Conservation (phyloP, 2,113 vertebrate species). For the Hypanus sabinus region DNA sequence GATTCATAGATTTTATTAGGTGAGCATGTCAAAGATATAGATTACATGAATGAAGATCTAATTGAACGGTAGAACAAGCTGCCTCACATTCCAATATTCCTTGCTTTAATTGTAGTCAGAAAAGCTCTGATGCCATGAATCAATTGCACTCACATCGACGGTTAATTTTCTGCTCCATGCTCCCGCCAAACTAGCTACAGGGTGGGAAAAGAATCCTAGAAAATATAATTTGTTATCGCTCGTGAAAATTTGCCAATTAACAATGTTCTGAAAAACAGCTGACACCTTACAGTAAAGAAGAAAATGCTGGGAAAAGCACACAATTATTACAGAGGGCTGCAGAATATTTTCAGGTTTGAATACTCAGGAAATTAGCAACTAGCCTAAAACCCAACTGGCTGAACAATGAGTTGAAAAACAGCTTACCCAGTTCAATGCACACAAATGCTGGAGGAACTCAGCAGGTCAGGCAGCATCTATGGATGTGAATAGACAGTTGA, state of each 20-base stretch:
- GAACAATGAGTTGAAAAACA: neutral
- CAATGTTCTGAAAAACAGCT: neutral
- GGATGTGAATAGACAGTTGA: too few species aligned
- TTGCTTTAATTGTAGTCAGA: neutral
- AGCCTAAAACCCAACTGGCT: neutral
- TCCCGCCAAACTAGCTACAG: neutral
- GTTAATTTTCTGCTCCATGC: neutral
- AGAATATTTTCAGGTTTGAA: neutral
- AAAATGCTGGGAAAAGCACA: neutral
- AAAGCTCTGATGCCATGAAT: neutral
- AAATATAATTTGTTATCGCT: neutral
- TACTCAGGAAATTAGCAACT: neutral
- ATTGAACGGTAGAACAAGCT: neutral
- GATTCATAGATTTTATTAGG: neutral
- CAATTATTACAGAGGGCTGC: neutral
- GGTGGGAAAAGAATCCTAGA: neutral
- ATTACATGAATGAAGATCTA: neutral
- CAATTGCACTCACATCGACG: neutral
- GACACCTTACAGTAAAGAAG: neutral
- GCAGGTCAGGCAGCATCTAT: too few species aligned
- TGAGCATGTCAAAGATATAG: too few species aligned
- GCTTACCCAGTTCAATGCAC: neutral
- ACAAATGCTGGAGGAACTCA: too few species aligned
- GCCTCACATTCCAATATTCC: neutral
- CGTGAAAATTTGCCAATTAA: neutral